Base-by-base conservation (phyloP, 2,888 invertebrate genomes). In the Drosophila fungiperda region DNA sequence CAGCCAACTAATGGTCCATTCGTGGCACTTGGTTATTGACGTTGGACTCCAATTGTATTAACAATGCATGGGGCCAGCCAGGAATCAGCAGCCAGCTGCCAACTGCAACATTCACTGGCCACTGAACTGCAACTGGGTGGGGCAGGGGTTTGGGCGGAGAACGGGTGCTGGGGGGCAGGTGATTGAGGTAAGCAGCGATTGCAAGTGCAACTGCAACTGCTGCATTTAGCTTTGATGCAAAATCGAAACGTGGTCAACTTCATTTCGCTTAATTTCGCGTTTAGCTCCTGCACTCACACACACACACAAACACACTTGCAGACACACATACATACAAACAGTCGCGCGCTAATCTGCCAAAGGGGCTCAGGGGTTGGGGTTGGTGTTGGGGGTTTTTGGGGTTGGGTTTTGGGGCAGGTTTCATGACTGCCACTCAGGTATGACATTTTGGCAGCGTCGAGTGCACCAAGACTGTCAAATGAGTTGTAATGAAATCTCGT, bases 191-290 rank as follows among this genome's bases (percentile, higher is more conserved):
- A 66, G 77, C 62, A 68, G 69, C 53, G 73, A 65, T 50, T 40
- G 54, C 40, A 62, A 73, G 64, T 72, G 76, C 68, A 60, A 69
- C 62, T 45, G 81, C 52, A 65, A 80, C 68, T 78, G 71, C 81
- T 78, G 71, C 83, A 65, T 73, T 84, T 85, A 70, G 85, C 89
- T 90, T 87, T 87, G 87, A 87, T 87, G 90, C 87, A 87, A 87
- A 86, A 87, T 89, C 87, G 90, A 90, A 89, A 87, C 87, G 90
- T 87, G 90, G 87, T 90, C 90, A 90, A 87, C 89, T 89, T 87
- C 89, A 87, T 87, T 87, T 87, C 85, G 90, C 88, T 89, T 90
- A 87, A 87, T 90, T 87, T 87, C 89, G 89, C 90, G 89, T 84
- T 73, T 73, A 70, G 66, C 68, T 69, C 73, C 49, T 35, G 55